Conservation (phyloP, 2,797 vertebrate genomes). For the Acanthurus lineatus region DNA sequence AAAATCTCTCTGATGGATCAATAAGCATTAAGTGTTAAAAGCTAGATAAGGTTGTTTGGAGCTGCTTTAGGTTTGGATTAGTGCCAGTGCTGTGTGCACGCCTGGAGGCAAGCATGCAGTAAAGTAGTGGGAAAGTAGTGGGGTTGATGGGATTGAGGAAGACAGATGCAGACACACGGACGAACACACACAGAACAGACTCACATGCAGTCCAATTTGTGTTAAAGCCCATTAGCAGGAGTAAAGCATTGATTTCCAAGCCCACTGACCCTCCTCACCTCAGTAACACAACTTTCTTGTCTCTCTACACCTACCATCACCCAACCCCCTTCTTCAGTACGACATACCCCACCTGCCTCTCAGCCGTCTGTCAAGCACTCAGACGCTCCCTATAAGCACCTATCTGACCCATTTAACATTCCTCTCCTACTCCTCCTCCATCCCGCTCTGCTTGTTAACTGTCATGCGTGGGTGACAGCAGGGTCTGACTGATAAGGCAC, state of each 20-base stretch:
- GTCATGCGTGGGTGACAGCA: conserved; percentile 52
- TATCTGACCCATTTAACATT: conserved; percentile 45
- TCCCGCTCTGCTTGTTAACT: conserved; percentile 60
- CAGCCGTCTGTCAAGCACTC: conserved; percentile 51
- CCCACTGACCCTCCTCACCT: conserved; percentile 34
- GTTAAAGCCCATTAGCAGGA: conserved; percentile 44
- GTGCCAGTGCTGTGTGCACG: conserved; percentile 7
- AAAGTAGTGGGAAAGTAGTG: conserved; percentile 28
- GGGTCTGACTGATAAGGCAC: conserved; percentile 42
- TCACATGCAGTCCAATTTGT: conserved; percentile 29
- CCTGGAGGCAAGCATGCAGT: conserved; percentile 31
- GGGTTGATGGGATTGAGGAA: conserved; percentile 24
- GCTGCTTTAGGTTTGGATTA: conserved; percentile 40
- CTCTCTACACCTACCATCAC: conserved; percentile 46
- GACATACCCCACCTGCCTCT: conserved; percentile 60
- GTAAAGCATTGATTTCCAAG: conserved; percentile 55
- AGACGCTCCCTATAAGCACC: conserved; percentile 40
- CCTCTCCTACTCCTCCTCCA: conserved; percentile 31
- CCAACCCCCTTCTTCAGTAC: conserved; percentile 40
- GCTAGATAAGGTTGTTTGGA: conserved; percentile 37
- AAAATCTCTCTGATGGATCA: conserved; percentile 55
- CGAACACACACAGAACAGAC: conserved; percentile 21
- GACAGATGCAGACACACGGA: conserved; percentile 20
- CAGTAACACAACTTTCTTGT: conserved; percentile 54
- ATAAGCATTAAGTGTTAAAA: conserved; percentile 41